These are phyloP conservation scores for Anoplopoma fimbria DNA, from an alignment of 2,113 vertebrate species.

Conservation along the genomic window DNA sequence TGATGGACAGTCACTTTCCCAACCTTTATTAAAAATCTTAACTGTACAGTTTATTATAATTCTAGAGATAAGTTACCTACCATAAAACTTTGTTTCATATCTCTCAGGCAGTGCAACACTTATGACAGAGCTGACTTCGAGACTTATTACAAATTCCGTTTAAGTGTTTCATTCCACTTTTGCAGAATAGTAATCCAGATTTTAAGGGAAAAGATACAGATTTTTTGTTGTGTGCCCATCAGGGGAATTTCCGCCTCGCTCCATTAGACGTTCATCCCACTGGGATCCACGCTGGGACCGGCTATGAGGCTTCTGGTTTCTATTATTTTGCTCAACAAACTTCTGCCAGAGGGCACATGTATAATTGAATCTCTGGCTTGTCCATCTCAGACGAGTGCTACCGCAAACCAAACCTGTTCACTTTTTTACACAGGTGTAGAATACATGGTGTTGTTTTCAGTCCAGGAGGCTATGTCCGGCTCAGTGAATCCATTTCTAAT, in stretches of 20 bases:
- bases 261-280: conserved; percentile 56
- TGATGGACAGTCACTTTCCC: background rate
- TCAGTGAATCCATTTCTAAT: conserved; percentile 65
- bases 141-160: conserved; percentile 42
- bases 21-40: conserved; percentile 27
- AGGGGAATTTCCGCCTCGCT: conserved; percentile 41
- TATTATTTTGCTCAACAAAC: conserved; percentile 66
- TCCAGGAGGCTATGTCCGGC: conserved; percentile 54
- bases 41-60: conserved; percentile 32
- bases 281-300: conserved; percentile 39
- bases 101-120: conserved; percentile 46
- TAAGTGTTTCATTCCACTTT: conserved; percentile 13
- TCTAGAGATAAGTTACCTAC: conserved; percentile 33
- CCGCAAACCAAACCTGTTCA: conserved; percentile 47
- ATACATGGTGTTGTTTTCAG: conserved; percentile 55
- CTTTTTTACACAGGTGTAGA: conserved; percentile 50
- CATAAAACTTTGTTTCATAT: conserved; percentile 42
- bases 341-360: conserved; percentile 66
- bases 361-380: conserved; percentile 59
- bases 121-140: conserved; percentile 9
- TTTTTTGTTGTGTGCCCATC: conserved; percentile 6
- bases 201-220: conserved; percentile 18
- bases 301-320: conserved; percentile 40
- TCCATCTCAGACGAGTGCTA: conserved; percentile 57
- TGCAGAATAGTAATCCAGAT: conserved; percentile 36